Conservation (phyloP, 2,113 vertebrate species). For the Microcebus tavaratra region DNA sequence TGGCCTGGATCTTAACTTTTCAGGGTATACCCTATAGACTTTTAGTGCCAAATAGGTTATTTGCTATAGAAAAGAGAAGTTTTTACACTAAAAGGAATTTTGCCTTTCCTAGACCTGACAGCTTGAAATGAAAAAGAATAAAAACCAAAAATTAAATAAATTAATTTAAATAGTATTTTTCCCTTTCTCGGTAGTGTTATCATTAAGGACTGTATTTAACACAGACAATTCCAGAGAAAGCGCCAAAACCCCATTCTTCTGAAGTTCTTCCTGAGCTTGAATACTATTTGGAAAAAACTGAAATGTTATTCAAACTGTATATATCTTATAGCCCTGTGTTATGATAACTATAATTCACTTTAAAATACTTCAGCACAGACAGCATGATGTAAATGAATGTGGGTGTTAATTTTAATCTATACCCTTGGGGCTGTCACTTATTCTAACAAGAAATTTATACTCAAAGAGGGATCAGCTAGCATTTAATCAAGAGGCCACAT, state of each 20-base stretch:
- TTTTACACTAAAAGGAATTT: neutral
- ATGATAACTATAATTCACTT: conserved; percentile 25
- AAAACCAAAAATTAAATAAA: neutral
- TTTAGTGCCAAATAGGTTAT: neutral
- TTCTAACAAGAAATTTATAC: conserved; percentile 22
- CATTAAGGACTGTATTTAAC: neutral
- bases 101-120: neutral
- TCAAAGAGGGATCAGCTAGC: neutral
- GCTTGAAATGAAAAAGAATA: neutral
- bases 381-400: neutral
- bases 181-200: neutral
- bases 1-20: neutral
- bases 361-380: neutral
- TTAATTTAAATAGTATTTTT: neutral
- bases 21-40: neutral
- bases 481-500: neutral
- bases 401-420: conserved; percentile 48
- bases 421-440: neutral
- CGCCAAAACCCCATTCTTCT: neutral
- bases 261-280: neutral
- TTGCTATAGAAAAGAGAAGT: neutral
- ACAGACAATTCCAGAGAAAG: neutral
- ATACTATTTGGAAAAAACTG: neutral
- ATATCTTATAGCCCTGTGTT: neutral
- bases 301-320: conserved; percentile 17